phyloP scores from a whole-genome alignment of 1,140 invertebrate genomes.

The Globodera rostochiensis region DNA sequence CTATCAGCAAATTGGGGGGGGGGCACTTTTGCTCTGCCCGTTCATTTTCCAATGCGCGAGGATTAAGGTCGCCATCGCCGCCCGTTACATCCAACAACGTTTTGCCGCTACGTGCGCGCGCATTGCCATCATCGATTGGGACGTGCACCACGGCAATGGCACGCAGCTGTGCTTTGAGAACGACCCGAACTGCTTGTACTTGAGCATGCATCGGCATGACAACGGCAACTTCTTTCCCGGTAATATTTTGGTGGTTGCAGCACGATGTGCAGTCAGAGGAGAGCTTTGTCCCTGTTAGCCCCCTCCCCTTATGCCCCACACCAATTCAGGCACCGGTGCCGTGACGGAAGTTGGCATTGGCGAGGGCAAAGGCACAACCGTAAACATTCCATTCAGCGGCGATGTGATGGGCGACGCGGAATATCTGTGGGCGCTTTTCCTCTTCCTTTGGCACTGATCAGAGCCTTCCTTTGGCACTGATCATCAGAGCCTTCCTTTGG shows the following conservation, averaged over 20 bases:
- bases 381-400: conserved; percentile 94
- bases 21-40: no score
- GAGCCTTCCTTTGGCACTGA: no score
- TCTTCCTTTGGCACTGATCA: not conserved
- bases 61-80: conserved; percentile 82
- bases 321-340: conserved; percentile 52
- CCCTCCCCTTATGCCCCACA: conserved; percentile 68
- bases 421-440: conserved; percentile 20
- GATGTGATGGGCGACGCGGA: conserved; percentile 87
- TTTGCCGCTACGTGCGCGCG: conserved; percentile 76
- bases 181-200: conserved; percentile 77
- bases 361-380: conserved; percentile 89
- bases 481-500: no score
- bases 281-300: conserved; percentile 68
- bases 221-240: conserved; percentile 99
- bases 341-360: conserved; percentile 78
- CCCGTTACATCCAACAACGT: conserved; percentile 82
- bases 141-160: conserved; percentile 98
- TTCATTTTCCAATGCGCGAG: no score
- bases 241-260: not conserved
- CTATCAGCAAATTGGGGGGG: no score
- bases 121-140: conserved; percentile 97
- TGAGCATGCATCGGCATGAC: conserved; percentile 84
- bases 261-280: no score
- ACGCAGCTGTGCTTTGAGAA: conserved; percentile 98